Evolutionary conservation across 2,888 invertebrate genomes (phyloP), one percentile per base, ranked within the genome.

Genomic region (Diarsia mendica): DNA sequence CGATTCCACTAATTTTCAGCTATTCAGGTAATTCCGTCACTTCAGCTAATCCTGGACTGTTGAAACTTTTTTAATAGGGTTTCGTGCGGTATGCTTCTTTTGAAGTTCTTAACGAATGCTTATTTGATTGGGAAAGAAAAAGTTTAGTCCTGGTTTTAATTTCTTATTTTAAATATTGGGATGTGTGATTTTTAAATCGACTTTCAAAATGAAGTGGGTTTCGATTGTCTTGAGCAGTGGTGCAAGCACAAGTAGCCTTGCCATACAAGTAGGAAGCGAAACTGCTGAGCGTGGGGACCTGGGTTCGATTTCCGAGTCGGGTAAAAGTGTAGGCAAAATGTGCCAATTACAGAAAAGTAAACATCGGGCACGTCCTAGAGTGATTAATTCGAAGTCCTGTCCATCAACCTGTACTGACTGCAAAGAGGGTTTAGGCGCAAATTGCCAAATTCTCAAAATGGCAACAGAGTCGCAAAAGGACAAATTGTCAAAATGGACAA

Each of bases 61-160:
- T 68, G 70, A 65, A 84, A 84, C 79, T 85, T 85, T 61, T 79
- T 74, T 55, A 85, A 84, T 66, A 72, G 73, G 60, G 65, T 66
- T 75, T 20, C 58, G n/a, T 51, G 63, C 15, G 71, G 51, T 58
- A 20, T 33, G 72, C 28, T 74, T 78, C 80, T 39, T 74, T 69
- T 60, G 53, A 65, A 60, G 18, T 66, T 63, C 11, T 44, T 65
- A 64, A 49, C 44, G 49, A 64, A 79, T 68, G 20, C 20, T 44
- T 18, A 13, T 69, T 66, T 49, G 18, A 69, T 79, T 72, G 15
- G 6, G 11, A n/a, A 39, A 51, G 18, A 18, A 46, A 72, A 64
- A 51, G 10, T 72, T 58, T 3, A 15, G 23, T 58, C 18, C 9
- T 15, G 20, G 18, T 39, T 80, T 49, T 6, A 63, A 79, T 75